A percentile compares a stretch with the other conserved stretches of the same genome.
Conservation (phyloP, 2,888 invertebrate species). For the Argyresthia goedartella region DNA sequence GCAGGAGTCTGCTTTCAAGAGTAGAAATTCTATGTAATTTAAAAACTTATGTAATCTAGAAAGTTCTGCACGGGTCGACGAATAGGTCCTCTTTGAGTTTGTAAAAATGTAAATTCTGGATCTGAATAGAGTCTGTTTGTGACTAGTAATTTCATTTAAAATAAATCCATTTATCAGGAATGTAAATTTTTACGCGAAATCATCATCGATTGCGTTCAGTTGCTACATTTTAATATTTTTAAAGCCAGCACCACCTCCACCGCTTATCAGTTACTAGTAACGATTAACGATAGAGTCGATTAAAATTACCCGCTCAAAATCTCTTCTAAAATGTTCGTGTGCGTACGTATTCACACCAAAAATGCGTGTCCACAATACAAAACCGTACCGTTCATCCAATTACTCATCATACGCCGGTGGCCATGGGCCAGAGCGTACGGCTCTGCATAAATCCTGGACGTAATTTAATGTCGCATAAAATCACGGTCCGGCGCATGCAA, state of each 20-base stretch:
- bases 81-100: background rate
- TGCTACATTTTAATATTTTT: too few relatives aligned
- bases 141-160: too few relatives aligned
- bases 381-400: constrained; percentile 6
- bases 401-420: constrained; percentile 11
- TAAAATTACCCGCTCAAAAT: background rate
- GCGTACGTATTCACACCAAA: background rate
- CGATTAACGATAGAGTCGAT: too few relatives aligned
- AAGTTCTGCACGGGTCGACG: constrained; percentile 18
- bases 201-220: too few relatives aligned
- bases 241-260: too few relatives aligned
- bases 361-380: background rate
- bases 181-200: too few relatives aligned
- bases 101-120: constrained; percentile 1
- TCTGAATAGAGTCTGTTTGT: too few relatives aligned
- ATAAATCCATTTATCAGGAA: too few relatives aligned
- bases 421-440: constrained; percentile 13
- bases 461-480: constrained; percentile 45
- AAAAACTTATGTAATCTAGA: constrained; percentile 36
- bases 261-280: too few relatives aligned
- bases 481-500: constrained; percentile 25
- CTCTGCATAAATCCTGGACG: constrained; percentile 30
- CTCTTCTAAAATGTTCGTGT: background rate
- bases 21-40: constrained; percentile 46
- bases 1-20: constrained; percentile 39